phyloP scores from a whole-genome alignment of 2,113 vertebrate genomes.

The Anhinga anhinga region DNA sequence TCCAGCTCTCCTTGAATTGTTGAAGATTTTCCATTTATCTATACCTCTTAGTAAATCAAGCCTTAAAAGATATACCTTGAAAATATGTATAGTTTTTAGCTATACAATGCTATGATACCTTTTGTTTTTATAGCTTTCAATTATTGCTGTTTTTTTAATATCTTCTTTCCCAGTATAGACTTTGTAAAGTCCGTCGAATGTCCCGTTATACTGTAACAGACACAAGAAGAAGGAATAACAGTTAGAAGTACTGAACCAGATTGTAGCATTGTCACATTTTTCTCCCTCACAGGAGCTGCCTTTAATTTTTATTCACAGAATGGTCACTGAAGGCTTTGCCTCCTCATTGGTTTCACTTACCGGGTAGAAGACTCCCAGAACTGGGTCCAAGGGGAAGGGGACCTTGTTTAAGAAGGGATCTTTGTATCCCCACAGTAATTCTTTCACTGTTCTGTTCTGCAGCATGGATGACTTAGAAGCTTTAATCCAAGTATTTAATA shows the following conservation, averaged over 20 bases:
- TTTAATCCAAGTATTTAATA: slow-evolving; percentile 73
- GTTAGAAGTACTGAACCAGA: neutral
- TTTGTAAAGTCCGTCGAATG: slow-evolving; percentile 83
- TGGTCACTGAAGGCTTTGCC: neutral
- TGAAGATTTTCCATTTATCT: neutral
- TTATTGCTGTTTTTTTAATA: slow-evolving; percentile 80
- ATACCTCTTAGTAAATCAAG: neutral
- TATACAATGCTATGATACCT: slow-evolving; percentile 66
- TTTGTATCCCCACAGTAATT: slow-evolving; percentile 89
- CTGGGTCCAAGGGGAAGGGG: neutral
- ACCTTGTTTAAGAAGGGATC: slow-evolving; percentile 80
- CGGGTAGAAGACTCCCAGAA: slow-evolving; percentile 81
- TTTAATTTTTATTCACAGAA: neutral
- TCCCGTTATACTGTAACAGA: slow-evolving; percentile 86
- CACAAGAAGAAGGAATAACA: neutral
- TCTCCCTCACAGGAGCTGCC: neutral
- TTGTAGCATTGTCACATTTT: neutral
- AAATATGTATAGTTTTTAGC: neutral
- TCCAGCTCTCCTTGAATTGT: neutral
- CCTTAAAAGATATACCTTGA: neutral
- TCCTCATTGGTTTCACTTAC: slow-evolving; percentile 68
- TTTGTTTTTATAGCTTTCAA: slow-evolving; percentile 81
- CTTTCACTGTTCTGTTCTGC: slow-evolving; percentile 82
- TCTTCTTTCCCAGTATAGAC: slow-evolving; percentile 84
- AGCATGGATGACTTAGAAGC: slow-evolving; percentile 77